Base-by-base conservation (phyloP, 2,113 vertebrate genomes). In the Silurus asotus region DNA sequence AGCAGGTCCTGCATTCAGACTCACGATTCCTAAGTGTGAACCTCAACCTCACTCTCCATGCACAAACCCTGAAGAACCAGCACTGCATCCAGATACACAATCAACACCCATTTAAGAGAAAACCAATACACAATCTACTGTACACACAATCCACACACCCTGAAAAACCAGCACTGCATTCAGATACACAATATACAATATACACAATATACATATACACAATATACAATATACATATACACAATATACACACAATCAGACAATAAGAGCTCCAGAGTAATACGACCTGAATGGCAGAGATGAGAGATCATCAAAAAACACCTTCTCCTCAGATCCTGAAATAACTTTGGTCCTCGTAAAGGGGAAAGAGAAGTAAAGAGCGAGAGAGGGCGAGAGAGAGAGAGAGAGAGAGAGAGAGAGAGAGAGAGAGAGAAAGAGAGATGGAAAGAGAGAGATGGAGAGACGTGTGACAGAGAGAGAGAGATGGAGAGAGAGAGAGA, bases 231-330 rank as follows among this genome's bases (percentile, higher is more conserved):
- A 37, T n/a, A n/a, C n/a, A n/a, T n/a, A n/a, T n/a, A n/a, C n/a
- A n/a, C n/a, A n/a, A n/a, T n/a, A n/a, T 2, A 37, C 28, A 37
- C 28, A 58, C n/a, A 83, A 23, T 58, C 72, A 80, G 48, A 79
- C 74, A 82, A 76, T 11, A n/a, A 64, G 64, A 56, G 51, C 59
- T 49, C 53, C 49, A 74, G 19, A 79, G 20, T 49, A 87, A 89
- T 89, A 89, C 88, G 87, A 89, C 88, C 88, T 89, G 85, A 87
- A 49, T 56, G 8, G 25, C 51, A 79, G 23, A 69, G 55, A 23
- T 20, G 11, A 69, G 53, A 70, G 67, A 59, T 78, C 88, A 89
- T 87, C 72, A 64, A 67, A 62, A 84, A 10, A 37, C 5, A 9
- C 25, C 28, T 61, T 58, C 78, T 9, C 28, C 67, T 85, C 49